Evolutionary conservation across 2,888 invertebrate genomes (phyloP), one percentile per base, ranked within the genome.

Genomic region (Drosophila anceps): DNA sequence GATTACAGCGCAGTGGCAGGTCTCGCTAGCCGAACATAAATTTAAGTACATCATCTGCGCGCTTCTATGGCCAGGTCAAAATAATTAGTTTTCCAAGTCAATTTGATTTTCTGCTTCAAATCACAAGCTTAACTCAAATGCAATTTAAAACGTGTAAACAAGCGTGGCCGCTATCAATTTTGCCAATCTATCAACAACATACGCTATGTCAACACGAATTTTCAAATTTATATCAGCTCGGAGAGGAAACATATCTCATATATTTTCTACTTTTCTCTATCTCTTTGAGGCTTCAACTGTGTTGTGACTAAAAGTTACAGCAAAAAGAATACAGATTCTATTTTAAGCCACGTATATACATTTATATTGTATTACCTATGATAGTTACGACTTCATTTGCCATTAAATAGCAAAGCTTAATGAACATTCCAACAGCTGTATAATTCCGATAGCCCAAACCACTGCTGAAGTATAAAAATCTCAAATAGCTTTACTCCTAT

Each of bases 111-210:
- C 35, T 29, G 54, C 39, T 29, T 39, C 48, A 13, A 31, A 12
- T 53, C 8, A 20, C 46, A 2, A 27, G 39, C 39, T 54, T n/a
- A 54, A 39, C n/a, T 7, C 54, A 29, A 54, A 54, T 54, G 24
- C 39, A 54, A 54, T 54, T 54, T 54, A 10, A n/a, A 54, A 29
- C 37, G 39, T 54, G 54, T 54, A 54, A 54, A 54, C 54, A 54
- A 54, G 29, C 39, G 4, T 39, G 15, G 53, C 37, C 53, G 37
- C 53, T 37, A 10, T 24, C 53, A 24, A 24, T 15, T n/a, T 37
- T n/a, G 50, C 13, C 18, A 50, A 33, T 31, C 29, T 50, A 31
- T 31, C 48, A 50, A 50, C 29, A 48, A 48, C 31, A 18, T 31
- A 6, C 29, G 48, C 8, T 31, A 12, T 50, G 31, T 50, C 50